Evolutionary conservation across 1,140 invertebrate species (phyloP).

Genomic region (Antheraea mylitta): DNA sequence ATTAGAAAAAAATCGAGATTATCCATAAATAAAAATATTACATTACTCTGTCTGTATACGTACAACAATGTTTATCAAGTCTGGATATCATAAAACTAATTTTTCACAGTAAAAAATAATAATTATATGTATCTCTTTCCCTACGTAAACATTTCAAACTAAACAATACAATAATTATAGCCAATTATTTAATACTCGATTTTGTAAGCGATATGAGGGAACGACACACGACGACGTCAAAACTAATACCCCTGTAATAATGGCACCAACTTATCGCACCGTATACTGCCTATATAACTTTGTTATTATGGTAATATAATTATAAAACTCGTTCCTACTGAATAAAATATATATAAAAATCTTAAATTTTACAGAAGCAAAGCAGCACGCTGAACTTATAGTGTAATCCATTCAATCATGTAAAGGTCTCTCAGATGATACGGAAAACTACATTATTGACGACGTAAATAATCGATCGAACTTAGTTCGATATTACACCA

Average conservation of each 20-base stretch:
- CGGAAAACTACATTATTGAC: constrained; percentile 58
- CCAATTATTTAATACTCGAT: neutral
- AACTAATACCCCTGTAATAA: constrained; percentile 76
- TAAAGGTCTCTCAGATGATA: constrained; percentile 60
- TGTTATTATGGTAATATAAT: constrained; percentile 72
- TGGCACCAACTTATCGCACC: constrained; percentile 78
- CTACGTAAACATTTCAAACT: constrained; percentile 2
- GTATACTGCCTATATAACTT: constrained; percentile 76
- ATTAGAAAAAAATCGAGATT: neutral
- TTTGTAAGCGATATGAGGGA: constrained; percentile 25
- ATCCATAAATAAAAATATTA: neutral
- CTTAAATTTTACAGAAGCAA: constrained; percentile 75
- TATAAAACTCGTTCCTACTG: constrained; percentile 69
- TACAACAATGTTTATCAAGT: neutral
- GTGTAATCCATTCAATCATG: constrained; percentile 70
- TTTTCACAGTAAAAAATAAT: neutral
- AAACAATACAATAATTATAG: constrained; percentile 9
- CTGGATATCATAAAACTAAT: neutral
- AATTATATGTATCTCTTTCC: no score
- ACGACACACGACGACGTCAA: constrained; percentile 44
- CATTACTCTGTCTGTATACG: neutral
- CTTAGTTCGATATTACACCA: constrained; percentile 68
- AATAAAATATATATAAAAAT: constrained; percentile 61
- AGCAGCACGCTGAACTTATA: constrained; percentile 77
- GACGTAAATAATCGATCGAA: constrained; percentile 51